Evolutionary conservation across 2,888 invertebrate genomes (phyloP).

Genomic region (Agrotis ipsilon): DNA sequence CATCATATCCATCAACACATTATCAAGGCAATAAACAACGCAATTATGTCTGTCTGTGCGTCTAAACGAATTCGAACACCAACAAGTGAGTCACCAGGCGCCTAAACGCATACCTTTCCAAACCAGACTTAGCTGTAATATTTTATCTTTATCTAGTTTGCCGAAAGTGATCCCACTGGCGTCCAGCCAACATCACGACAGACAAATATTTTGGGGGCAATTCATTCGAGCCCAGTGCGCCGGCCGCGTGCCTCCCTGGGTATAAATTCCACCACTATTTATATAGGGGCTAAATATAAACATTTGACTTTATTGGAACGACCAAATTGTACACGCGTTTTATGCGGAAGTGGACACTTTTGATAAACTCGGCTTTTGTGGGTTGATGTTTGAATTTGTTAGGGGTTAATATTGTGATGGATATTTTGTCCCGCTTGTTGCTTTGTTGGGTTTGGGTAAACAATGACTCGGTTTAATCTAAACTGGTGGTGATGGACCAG

Average conservation of each 20-base stretch:
- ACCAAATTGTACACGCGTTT: conserved; percentile 73
- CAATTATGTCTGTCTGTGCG: conserved; percentile 42
- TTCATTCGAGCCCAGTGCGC: conserved; percentile 81
- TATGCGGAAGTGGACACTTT: conserved; percentile 76
- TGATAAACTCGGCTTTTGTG: conserved; percentile 57
- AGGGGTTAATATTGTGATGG: conserved; percentile 32
- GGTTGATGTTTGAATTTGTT: conserved; percentile 55
- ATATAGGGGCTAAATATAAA: conserved; percentile 83
- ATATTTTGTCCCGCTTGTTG: conserved; percentile 18
- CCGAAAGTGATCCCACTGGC: conserved; percentile 89
- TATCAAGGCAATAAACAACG: conserved; percentile 40
- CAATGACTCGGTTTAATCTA: not conserved
- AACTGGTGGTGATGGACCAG: no score
- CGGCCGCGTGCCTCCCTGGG: conserved; percentile 72
- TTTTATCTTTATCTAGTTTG: conserved; percentile 81
- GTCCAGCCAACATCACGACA: conserved; percentile 83
- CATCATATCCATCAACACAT: conserved; percentile 33
- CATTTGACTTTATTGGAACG: conserved; percentile 80
- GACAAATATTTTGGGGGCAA: conserved; percentile 89
- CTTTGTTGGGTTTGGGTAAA: not conserved
- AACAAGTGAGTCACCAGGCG: conserved; percentile 73
- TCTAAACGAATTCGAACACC: conserved; percentile 61
- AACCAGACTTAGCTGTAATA: conserved; percentile 79
- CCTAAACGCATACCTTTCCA: conserved; percentile 69
- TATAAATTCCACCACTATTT: conserved; percentile 86